Percentiles rank a stretch among this genome's conserved stretches.
phyloP scores from a whole-genome alignment of 1,140 invertebrate genomes.

The Lucilia sericata region DNA sequence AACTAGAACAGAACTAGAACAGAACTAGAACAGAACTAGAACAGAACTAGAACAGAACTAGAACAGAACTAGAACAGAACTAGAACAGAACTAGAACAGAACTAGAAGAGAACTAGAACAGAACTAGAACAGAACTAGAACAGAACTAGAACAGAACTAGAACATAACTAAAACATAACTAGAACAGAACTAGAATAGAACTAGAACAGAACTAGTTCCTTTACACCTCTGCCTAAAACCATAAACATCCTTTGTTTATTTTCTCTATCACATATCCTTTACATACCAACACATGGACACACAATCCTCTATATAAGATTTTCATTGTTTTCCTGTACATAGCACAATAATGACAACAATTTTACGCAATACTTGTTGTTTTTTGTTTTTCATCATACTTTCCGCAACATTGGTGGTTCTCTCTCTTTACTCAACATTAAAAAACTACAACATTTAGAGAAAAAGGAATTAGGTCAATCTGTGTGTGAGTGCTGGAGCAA shows the following conservation, averaged over 20 bases:
- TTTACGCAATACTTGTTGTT: not conserved
- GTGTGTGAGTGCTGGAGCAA: not conserved
- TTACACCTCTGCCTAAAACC: not conserved
- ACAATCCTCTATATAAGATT: too few species aligned
- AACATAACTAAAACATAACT: not conserved
- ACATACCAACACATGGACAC: not conserved
- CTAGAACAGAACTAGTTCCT: not conserved
- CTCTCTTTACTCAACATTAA: too few species aligned
- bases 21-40: too few species aligned
- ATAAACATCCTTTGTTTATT: not conserved
- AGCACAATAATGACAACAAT: not conserved
- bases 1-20: too few species aligned
- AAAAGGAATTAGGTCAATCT: not conserved
- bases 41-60: too few species aligned
- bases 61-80: too few species aligned
- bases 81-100: too few species aligned
- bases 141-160: not conserved
- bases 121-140: too few species aligned
- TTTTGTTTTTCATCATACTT: not conserved
- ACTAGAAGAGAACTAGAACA: too few species aligned
- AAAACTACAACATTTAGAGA: too few species aligned
- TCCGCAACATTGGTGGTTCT: not conserved
- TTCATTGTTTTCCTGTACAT: too few species aligned
- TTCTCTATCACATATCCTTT: not conserved
- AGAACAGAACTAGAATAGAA: too few species aligned